These are phyloP conservation scores for Indri indri DNA, from an alignment of 2,113 vertebrate species.

Conservation along the genomic window DNA sequence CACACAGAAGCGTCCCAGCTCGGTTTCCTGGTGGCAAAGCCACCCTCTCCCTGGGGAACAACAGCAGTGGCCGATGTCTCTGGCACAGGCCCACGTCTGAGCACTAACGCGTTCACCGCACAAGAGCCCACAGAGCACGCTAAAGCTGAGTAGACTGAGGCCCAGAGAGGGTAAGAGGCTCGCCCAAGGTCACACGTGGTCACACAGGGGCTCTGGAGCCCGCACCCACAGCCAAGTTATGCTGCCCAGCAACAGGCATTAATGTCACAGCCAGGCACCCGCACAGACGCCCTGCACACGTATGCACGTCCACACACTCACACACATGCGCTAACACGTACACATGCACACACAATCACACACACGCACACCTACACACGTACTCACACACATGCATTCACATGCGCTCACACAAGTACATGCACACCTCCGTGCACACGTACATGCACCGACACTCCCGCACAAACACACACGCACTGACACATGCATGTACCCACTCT, in stretches of 20 bases:
- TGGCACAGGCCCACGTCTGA: fast-evolving
- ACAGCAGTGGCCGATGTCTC: not conserved
- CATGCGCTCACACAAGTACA: not conserved
- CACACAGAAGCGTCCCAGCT: not conserved
- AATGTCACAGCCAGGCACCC: not conserved
- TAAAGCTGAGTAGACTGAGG: not conserved
- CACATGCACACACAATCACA: not conserved
- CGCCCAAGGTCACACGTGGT: not conserved
- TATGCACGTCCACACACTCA: not conserved
- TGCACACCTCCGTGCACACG: fast-evolving
- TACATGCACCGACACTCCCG: too few relatives aligned
- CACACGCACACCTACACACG: not conserved
- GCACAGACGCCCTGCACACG: fast-evolving
- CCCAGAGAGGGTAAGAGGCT: not conserved
- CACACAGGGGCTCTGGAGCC: not conserved
- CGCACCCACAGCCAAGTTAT: not conserved
- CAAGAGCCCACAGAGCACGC: not conserved
- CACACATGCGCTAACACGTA: not conserved
- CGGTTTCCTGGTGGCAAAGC: not conserved
- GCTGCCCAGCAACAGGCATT: not conserved
- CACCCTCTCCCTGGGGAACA: not conserved
- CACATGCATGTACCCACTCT: too few relatives aligned
- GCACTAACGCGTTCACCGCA: fast-evolving
- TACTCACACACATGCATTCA: too few relatives aligned
- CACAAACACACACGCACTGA: not conserved